phyloP scores from a whole-genome alignment of 2,888 invertebrate species.

The Drosophila hamatofila region DNA sequence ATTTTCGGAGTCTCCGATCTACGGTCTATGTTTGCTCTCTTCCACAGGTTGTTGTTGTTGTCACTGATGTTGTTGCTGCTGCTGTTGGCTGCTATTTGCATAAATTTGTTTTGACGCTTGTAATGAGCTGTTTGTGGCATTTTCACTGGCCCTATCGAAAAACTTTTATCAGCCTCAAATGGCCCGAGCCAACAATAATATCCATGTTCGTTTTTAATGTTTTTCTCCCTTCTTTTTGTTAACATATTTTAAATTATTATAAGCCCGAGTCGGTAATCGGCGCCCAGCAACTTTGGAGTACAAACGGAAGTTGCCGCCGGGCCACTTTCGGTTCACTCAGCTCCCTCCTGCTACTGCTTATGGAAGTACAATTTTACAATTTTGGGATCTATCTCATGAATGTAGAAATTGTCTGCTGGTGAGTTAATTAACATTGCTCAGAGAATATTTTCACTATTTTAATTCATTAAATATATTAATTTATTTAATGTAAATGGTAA shows the following conservation, averaged over 20 bases:
- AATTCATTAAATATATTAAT: conserved; percentile 5
- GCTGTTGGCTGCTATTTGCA: conserved; percentile 73
- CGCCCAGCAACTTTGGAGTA: conserved; percentile 33
- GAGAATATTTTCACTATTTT: conserved; percentile 15
- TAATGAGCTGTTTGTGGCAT: conserved; percentile 82
- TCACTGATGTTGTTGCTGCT: conserved; percentile 23
- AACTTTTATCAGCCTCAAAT: conserved; percentile 71
- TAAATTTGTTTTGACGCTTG: conserved; percentile 84
- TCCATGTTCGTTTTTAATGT: conserved; percentile 70
- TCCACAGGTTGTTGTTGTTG: conserved; percentile 18
- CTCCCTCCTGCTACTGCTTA: neutral
- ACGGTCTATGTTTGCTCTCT: conserved; percentile 41
- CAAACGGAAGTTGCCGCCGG: conserved; percentile 79
- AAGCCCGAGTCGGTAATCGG: conserved; percentile 67
- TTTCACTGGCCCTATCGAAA: conserved; percentile 76
- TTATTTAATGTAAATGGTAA: neutral
- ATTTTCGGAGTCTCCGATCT: conserved; percentile 35
- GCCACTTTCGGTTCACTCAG: conserved; percentile 5
- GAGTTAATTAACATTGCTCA: conserved; percentile 16
- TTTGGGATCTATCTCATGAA: conserved; percentile 34
- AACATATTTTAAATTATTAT: conserved; percentile 77
- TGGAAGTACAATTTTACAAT: conserved; percentile 33
- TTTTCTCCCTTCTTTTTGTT: conserved; percentile 39
- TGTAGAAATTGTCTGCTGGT: conserved; percentile 35
- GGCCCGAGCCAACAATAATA: conserved; percentile 72